Evolutionary conservation across 2,888 invertebrate genomes (phyloP).

Genomic region (Acleris cristana): DNA sequence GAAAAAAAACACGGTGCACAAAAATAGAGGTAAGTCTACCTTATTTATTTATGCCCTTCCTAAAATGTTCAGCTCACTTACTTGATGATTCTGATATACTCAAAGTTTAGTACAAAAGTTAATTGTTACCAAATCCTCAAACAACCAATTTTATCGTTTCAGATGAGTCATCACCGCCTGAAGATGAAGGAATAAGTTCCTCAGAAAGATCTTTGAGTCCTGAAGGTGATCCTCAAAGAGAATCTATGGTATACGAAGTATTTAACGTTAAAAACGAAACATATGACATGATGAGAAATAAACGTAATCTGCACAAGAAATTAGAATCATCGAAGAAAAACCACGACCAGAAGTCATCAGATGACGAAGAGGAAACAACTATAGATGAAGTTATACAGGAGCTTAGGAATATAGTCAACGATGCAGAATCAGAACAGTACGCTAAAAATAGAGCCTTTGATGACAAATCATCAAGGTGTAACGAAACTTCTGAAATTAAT

Average conservation of each 20-base stretch:
- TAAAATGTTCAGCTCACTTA: too few species aligned
- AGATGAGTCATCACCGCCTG: constrained; percentile 90
- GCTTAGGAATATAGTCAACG: constrained; percentile 92
- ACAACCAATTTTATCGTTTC: constrained; percentile 46
- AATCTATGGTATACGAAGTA: constrained; percentile 85
- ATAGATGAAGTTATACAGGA: constrained; percentile 95
- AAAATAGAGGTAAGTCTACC: constrained; percentile 70
- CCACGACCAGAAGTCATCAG: constrained; percentile 71
- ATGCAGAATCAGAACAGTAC: constrained; percentile 89
- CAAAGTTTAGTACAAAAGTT: too few species aligned
- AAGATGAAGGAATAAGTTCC: constrained; percentile 95
- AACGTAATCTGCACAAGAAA: constrained; percentile 71
- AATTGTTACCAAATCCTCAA: neutral
- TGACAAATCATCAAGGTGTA: constrained; percentile 67
- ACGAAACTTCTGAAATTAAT: constrained; percentile 73
- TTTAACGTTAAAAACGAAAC: constrained; percentile 85
- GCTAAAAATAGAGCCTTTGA: constrained; percentile 71
- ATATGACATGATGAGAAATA: constrained; percentile 75
- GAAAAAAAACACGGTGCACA: constrained; percentile 74
- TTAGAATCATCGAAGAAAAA: constrained; percentile 62
- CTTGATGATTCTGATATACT: too few species aligned
- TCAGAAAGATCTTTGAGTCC: constrained; percentile 92
- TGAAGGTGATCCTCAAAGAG: constrained; percentile 85
- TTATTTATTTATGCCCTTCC: too few species aligned
- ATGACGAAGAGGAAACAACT: constrained; percentile 90